These are phyloP conservation scores for Drosophila antonietae DNA, from an alignment of 2,888 invertebrate species.

Conservation along the genomic window DNA sequence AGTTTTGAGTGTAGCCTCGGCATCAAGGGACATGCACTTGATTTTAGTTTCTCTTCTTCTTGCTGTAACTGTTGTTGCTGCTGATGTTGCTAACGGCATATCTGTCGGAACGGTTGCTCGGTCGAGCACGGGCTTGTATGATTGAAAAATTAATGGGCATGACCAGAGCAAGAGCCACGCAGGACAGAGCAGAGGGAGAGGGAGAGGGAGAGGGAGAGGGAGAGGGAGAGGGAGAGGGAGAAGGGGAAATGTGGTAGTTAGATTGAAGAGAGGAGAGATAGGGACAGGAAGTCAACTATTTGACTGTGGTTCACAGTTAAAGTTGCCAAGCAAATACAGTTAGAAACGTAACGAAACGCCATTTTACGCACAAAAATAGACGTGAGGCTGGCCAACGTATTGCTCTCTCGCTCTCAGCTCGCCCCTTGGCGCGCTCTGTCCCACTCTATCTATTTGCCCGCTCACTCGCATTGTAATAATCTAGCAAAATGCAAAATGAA, in stretches of 20 bases:
- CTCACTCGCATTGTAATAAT: conserved; percentile 55
- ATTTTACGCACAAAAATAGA: conserved; percentile 37
- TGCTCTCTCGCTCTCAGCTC: background rate
- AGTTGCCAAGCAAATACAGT: conserved; percentile 23
- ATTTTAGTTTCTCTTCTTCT: conserved; percentile 55
- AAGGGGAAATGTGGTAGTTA: background rate
- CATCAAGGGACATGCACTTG: conserved; percentile 74
- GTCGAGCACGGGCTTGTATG: conserved; percentile 55
- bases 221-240: background rate
- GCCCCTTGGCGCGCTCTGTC: background rate
- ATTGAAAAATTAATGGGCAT: conserved; percentile 81
- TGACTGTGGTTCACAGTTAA: conserved; percentile 41
- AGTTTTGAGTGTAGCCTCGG: conserved; percentile 70
- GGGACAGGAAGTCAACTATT: conserved; percentile 31
- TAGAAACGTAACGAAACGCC: conserved; percentile 23
- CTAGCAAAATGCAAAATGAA: conserved; percentile 63
- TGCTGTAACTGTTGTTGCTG: conserved; percentile 18
- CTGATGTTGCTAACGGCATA: conserved; percentile 31
- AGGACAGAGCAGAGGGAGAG: background rate
- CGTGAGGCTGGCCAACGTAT: background rate
- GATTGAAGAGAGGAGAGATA: background rate
- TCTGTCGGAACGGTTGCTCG: conserved; percentile 24
- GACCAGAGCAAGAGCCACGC: conserved; percentile 37
- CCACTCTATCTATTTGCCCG: background rate
- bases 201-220: background rate